Evolutionary conservation across 2,888 invertebrate genomes (phyloP), one percentile per base, ranked within the genome.

Genomic region (Drosophila paramelanica): DNA sequence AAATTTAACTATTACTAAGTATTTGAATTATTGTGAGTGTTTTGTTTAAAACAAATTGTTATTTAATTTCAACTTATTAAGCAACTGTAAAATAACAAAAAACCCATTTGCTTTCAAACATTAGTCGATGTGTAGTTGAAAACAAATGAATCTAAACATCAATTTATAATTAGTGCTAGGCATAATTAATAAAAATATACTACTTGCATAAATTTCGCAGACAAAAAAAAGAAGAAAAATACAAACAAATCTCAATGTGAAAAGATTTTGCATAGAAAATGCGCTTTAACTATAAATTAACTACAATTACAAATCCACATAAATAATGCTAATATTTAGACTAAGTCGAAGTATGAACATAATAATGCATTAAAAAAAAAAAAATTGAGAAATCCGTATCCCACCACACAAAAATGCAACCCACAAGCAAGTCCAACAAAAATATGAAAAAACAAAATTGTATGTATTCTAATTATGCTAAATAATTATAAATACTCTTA

Each of bases 331-430:
- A 49, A 67, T 49, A 49, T 14, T 10, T 69, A 65, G 62, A 67
- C 57, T 77, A 73, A 73, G 74, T 58, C 65, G 52, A 67, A 49
- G 53, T 59, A 67, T 46, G 42, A 43, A 51, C 46, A 64, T 38
- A 58, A 51, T 25, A 39, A 65, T 49, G 27, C 33, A 45, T 58
- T 57, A 39, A 56, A 77, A 73, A 53, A 4, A 73, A 53, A 4
- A 70, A 56, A 79, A 73, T 74, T 77, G 62, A 76, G 57, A 76
- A 76, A 71, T 85, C 77, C 81, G 73, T 68, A 84, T 86, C 86
- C 85, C 85, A 85, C 85, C 85, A 84, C 81, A 81, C 56, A 76
- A 73, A 23, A 81, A 76, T 76, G 81, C 81, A 77, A 80, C 81
- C 86, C 86, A 86, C 84, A 79, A 81, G 80, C 77, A 72, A 83